phyloP scores from a whole-genome alignment of 1,140 invertebrate species.

The Zeugodacus cucurbitae region DNA sequence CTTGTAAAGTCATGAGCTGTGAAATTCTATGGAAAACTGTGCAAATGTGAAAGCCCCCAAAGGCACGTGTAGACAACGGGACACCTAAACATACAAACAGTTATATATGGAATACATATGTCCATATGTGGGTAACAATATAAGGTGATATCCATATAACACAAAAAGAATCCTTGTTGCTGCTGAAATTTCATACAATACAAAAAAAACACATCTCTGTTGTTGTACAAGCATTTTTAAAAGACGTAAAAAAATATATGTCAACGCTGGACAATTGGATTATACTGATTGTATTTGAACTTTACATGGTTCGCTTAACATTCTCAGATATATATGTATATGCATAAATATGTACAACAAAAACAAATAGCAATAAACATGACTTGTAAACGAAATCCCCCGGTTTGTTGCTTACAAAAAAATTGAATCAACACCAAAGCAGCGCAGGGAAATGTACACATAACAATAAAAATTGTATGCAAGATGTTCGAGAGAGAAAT shows the following conservation, averaged over 20 bases:
- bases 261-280: neutral
- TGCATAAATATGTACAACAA: too few species aligned
- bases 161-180: neutral
- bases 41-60: neutral
- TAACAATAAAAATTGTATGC: neutral
- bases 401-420: neutral
- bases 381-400: too few species aligned
- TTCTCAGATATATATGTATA: neutral
- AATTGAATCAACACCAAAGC: neutral
- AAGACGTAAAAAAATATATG: neutral
- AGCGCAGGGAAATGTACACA: neutral
- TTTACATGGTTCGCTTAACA: neutral
- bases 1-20: neutral
- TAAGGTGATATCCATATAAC: neutral
- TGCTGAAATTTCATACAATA: neutral
- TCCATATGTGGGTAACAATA: neutral
- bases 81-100: neutral
- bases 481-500: neutral
- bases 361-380: too few species aligned
- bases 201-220: neutral
- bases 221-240: too few species aligned
- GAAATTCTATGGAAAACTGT: neutral
- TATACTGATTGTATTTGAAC: neutral
- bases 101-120: neutral
- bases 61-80: neutral